These are phyloP conservation scores for Myotis davidii DNA, from an alignment of 2,113 vertebrate species.

Conservation along the genomic window DNA sequence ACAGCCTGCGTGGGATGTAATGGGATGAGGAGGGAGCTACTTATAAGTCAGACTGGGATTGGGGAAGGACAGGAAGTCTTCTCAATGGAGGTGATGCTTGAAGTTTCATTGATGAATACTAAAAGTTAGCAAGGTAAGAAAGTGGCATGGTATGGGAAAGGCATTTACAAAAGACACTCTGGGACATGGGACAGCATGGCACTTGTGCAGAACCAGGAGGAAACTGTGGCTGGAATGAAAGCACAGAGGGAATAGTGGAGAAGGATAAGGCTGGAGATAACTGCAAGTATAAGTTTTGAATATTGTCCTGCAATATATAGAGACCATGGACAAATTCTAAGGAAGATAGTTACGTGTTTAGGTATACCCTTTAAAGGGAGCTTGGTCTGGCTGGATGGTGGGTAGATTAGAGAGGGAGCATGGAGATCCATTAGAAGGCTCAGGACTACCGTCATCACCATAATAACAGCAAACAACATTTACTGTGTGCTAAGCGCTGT, in stretches of 20 bases:
- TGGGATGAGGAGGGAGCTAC: neutral
- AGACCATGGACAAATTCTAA: neutral
- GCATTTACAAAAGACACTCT: neutral
- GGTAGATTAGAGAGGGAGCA: neutral
- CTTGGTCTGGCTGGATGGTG: neutral
- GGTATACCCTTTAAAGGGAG: neutral
- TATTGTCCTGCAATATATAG: neutral
- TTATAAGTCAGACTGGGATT: neutral
- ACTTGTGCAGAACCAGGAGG: neutral
- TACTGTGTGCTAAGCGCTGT: neutral
- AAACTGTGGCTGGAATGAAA: neutral
- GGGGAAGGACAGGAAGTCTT: neutral
- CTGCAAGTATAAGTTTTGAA: neutral
- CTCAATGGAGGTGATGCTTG: conserved; percentile 13
- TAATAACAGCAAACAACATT: neutral
- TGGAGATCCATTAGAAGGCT: neutral
- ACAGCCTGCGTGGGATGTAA: neutral
- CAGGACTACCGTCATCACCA: neutral
- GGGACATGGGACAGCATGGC: neutral
- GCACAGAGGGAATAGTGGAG: neutral
- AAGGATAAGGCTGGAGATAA: neutral
- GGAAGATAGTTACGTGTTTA: neutral
- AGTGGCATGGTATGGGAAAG: neutral
- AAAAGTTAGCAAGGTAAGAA: conserved; percentile 15
- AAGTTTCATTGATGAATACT: neutral